Evolutionary conservation across 2,797 vertebrate genomes (phyloP).

Genomic region (Tauraco hartlaubi): DNA sequence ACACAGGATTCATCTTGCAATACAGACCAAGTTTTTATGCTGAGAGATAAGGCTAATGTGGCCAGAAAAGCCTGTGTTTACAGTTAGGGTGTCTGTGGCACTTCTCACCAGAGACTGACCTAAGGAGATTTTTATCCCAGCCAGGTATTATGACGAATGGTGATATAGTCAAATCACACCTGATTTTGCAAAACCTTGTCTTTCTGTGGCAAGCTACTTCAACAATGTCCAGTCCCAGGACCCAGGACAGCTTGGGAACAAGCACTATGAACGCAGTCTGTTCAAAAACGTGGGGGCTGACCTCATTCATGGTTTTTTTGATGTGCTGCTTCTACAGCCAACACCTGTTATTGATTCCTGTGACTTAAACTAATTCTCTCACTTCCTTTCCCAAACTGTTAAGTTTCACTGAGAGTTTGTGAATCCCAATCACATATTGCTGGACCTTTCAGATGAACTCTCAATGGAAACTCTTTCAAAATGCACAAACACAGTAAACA

Average conservation of each 20-base stretch:
- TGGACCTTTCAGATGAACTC: background rate
- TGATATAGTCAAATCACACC: background rate
- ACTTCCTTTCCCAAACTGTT: background rate
- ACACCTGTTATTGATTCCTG: background rate
- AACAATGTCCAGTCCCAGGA: background rate
- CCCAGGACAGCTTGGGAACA: background rate
- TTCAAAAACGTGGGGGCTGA: background rate
- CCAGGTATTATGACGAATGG: background rate
- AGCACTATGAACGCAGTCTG: background rate
- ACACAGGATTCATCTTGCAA: background rate
- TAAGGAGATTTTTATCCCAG: background rate
- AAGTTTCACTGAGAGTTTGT: background rate
- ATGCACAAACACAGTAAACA: background rate
- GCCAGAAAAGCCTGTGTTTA: background rate
- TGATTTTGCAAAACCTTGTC: background rate
- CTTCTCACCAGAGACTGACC: background rate
- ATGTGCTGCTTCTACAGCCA: background rate
- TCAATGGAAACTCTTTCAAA: background rate
- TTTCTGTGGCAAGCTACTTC: background rate
- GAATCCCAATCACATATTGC: background rate
- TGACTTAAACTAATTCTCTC: background rate
- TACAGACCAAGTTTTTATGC: background rate
- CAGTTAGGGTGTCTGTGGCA: background rate
- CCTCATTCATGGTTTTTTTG: background rate
- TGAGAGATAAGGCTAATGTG: background rate